phyloP scores from a whole-genome alignment of 2,113 vertebrate genomes.

The Eurystomus gularis region DNA sequence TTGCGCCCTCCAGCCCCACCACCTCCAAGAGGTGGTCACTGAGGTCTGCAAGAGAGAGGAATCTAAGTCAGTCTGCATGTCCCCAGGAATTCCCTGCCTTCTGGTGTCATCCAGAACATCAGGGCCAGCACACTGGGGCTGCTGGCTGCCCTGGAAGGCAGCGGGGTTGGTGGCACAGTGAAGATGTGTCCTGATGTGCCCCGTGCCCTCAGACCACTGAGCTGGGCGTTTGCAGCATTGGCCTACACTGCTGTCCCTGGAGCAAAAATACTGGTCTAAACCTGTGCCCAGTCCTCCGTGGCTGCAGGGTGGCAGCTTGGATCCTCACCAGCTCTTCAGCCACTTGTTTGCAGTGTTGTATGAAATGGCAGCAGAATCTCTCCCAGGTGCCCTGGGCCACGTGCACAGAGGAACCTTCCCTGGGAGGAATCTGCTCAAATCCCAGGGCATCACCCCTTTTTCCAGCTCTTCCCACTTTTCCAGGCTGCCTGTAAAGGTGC shows the following conservation, averaged over 20 bases:
- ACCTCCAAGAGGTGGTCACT: slow-evolving; percentile 93
- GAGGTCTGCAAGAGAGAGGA: slow-evolving; percentile 79
- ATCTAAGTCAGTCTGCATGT: rapidly evolving
- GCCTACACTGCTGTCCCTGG: background rate
- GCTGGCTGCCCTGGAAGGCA: background rate
- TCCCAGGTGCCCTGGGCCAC: background rate
- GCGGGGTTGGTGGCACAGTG: background rate
- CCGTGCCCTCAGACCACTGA: rapidly evolving
- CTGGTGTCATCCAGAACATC: rapidly evolving
- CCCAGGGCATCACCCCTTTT: rapidly evolving
- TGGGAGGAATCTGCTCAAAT: background rate
- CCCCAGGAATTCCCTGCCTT: background rate
- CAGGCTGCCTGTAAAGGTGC: background rate
- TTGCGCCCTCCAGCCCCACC: slow-evolving; percentile 92
- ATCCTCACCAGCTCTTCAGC: background rate
- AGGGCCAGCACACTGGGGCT: background rate
- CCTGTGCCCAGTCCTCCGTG: rapidly evolving
- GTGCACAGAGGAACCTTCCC: background rate
- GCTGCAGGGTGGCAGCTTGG: background rate
- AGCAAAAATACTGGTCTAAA: background rate
- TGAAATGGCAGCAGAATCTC: background rate
- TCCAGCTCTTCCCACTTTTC: background rate
- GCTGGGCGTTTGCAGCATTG: rapidly evolving
- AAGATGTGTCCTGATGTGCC: background rate
- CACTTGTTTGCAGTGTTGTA: background rate